Evolutionary conservation across 2,888 invertebrate species (phyloP), one percentile per base, ranked within the genome.

Genomic region (Spilarctia lutea): DNA sequence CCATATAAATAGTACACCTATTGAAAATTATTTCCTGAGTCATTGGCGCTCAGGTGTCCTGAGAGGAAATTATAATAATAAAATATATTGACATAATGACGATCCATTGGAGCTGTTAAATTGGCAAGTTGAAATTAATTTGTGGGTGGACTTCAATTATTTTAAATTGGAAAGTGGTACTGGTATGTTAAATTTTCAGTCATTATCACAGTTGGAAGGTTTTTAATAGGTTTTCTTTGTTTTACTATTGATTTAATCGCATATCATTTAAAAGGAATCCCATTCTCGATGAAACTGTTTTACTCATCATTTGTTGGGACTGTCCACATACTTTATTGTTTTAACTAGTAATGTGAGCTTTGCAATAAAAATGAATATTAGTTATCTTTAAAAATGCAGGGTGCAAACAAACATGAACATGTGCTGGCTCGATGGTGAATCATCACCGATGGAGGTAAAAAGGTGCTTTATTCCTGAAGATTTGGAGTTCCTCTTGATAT

Each of bases 71-170:
- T 35, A 65, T n/a, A 52, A 24, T 65, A 52, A 71, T 60, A 75
- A 56, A 45, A 71, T 65, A 27, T 75, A 74, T 74, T 73, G 65
- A 77, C 74, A 69, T 85, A 79, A 81, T 81, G 24, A 78, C 75
- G 74, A 39, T 30, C 67, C 63, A 74, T 75, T 80, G 65, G 68
- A 63, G 65, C 68, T 69, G 75, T 76, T 83, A 68, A 83, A 75
- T 85, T 73, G 77, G 71, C 66, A 76, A 75, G 69, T 78, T 74
- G 48, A 75, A 81, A 81, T 78, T 74, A 72, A 81, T 78, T 78
- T 76, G 67, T 6, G 72, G 42, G 69, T 75, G 68, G 11, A 70
- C 75, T 76, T 2, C 74, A 70, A 68, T 71, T 63, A 63, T 30
- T 84, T 82, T 82, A 75, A 75, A 82, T 80, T 80, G 73, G 48